Conservation (phyloP, 2,888 invertebrate species). For the Phalangium opilio region DNA sequence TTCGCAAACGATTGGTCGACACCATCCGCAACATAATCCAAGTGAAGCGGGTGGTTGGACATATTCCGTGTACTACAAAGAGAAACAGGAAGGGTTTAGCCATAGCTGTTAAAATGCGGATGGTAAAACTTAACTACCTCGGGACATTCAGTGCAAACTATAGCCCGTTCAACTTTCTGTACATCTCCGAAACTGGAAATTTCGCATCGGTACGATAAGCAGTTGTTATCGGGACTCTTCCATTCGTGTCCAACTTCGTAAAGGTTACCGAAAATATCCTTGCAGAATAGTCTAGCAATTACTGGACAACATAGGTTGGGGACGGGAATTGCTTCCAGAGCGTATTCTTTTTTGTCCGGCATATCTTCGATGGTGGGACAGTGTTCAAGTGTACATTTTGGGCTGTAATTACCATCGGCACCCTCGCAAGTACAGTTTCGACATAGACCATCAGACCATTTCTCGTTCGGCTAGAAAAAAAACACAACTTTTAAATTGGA, state of each 20-base stretch:
- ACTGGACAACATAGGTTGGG: conserved; percentile 49
- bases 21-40: conserved; percentile 12
- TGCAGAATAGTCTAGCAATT: conserved; percentile 43
- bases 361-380: conserved; percentile 1
- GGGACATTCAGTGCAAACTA: conserved; percentile 12
- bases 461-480: conserved; percentile 38
- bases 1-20: conserved; percentile 9
- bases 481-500: no score
- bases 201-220: conserved; percentile 11
- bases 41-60: conserved; percentile 10
- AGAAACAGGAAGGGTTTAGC: background rate
- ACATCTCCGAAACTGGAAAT: conserved; percentile 6
- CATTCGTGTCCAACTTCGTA: conserved; percentile 11
- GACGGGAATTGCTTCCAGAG: conserved; percentile 38
- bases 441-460: conserved; percentile 56
- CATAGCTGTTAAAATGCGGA: no score
- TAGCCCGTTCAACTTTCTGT: conserved; percentile 5
- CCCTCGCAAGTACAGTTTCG: conserved; percentile 44
- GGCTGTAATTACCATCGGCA: conserved; percentile 24
- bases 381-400: conserved; percentile 8
- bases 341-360: conserved; percentile 33
- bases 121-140: conserved; percentile 4
- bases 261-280: conserved; percentile 24
- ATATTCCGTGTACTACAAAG: conserved; percentile 5
- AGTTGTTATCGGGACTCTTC: conserved; percentile 8